Conservation (phyloP, 1,140 invertebrate genomes). For the Schlechtendalia chinensis region DNA sequence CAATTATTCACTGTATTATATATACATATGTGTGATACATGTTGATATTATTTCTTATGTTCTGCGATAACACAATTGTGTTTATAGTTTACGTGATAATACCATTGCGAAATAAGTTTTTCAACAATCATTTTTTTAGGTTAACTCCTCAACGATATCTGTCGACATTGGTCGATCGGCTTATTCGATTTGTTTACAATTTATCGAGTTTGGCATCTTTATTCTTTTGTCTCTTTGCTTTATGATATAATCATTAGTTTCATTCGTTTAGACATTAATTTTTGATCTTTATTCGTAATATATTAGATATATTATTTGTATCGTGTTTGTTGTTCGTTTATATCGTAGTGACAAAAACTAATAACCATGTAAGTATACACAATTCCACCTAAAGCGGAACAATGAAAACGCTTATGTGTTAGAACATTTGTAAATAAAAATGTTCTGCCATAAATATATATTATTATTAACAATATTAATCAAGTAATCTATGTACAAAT, state of each 20-base stretch:
- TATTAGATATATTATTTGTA: background rate
- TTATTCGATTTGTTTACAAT: conserved; percentile 5
- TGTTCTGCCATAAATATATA: too few relatives aligned
- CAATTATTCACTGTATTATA: too few relatives aligned
- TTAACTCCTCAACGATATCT: conserved; percentile 28
- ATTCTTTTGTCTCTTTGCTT: background rate
- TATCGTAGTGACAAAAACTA: background rate
- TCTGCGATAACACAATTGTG: background rate
- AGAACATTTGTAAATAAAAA: too few relatives aligned
- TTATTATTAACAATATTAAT: too few relatives aligned
- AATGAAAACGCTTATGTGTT: too few relatives aligned
- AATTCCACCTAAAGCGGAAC: background rate
- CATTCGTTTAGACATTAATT: too few relatives aligned
- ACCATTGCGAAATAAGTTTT: too few relatives aligned
- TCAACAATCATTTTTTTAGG: background rate
- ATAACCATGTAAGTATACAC: conserved; percentile 9
- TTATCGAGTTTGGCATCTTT: background rate
- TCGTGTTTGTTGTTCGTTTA: background rate
- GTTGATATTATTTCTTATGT: too few relatives aligned
- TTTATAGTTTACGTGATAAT: background rate
- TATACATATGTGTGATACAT: too few relatives aligned
- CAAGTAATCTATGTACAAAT: too few relatives aligned
- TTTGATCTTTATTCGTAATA: too few relatives aligned
- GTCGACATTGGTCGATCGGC: background rate
- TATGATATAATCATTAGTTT: too few relatives aligned